These are phyloP conservation scores for Teleogryllus oceanicus DNA, from an alignment of 2,888 invertebrate genomes.

Conservation along the genomic window DNA sequence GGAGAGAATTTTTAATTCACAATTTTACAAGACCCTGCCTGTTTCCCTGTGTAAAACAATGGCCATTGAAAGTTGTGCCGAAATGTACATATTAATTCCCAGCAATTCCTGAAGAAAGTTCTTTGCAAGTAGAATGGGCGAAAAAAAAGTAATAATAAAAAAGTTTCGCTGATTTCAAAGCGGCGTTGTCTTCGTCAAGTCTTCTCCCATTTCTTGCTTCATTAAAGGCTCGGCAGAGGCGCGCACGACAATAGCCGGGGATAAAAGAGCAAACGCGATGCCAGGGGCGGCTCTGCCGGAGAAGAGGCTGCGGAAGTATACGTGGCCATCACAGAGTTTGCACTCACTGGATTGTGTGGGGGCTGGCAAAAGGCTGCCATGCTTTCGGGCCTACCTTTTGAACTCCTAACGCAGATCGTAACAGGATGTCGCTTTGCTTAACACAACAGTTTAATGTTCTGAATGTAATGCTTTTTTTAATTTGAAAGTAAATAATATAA, in stretches of 20 bases:
- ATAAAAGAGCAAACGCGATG: not conserved
- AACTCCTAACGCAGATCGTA: no score
- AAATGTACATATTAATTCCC: conserved; percentile 18
- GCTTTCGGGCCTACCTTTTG: no score
- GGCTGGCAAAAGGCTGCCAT: no score
- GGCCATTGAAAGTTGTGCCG: conserved; percentile 6
- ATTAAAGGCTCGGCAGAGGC: not conserved
- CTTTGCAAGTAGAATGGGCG: not conserved
- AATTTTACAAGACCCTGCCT: conserved; percentile 3
- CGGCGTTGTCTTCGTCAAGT: not conserved
- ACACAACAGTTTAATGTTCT: no score
- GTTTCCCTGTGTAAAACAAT: conserved; percentile 2
- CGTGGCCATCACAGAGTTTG: no score
- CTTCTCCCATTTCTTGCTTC: not conserved
- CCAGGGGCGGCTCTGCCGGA: no score
- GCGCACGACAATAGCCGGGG: not conserved
- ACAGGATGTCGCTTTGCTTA: no score
- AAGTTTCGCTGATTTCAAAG: conserved; percentile 7
- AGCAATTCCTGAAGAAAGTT: conserved; percentile 1
- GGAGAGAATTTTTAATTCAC: conserved; percentile 9
- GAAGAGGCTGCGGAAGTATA: no score
- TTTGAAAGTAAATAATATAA: no score
- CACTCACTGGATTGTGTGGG: no score
- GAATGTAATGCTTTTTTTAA: no score
- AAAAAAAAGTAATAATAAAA: not conserved